Base-by-base conservation (phyloP, 53 echinoderm and acorn worm genomes). In the Holothuria leucospilota region DNA sequence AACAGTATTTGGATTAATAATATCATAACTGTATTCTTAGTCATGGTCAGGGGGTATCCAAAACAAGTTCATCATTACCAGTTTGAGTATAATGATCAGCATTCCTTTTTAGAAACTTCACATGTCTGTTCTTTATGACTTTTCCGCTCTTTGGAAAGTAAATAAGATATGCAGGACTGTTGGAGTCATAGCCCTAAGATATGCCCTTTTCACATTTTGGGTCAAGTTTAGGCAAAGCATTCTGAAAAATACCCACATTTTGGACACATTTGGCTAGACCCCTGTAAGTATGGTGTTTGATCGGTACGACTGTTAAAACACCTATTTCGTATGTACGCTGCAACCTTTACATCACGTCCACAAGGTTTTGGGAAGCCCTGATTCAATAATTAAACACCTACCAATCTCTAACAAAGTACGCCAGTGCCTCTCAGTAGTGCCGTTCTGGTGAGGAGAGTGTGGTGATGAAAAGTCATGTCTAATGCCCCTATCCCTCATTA, bases 161-260 rank as follows among this genome's bases (percentile, higher is more conserved):
- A 34, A 81, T 26, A 23, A 88, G 59, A 46, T 88, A 87, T 14
- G 87, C 79, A 16, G 88, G 88, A 46, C 88, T 88, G 0, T 81
- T 64, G 49, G 51, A 41, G 34, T 88, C 88, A 66, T 88, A 81
- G 11, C 88, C 88, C 5, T 65, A 0, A 63, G 81, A 88, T 40
- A 88, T 29, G 40, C 88, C 81, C 52, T 88, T 13, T 63, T 77
- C 27, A 14, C 67, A 21, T 40, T 66, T 4, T 49, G 63, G 21
- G 53, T 88, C 88, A 13, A 88, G 52, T 82, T 88, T 88, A 42
- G 23, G 68, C 88, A 88, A 82, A 81, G 13, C 79, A 87, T 39
- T 6, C 29, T 51, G 88, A 88, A 2, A 61, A 88, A 88, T 5
- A 69, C 29, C 27, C 56, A 46, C 84, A 88, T 82, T 21, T 88